Conservation (phyloP, 2,797 vertebrate species). For the Enteromius mattozi region DNA sequence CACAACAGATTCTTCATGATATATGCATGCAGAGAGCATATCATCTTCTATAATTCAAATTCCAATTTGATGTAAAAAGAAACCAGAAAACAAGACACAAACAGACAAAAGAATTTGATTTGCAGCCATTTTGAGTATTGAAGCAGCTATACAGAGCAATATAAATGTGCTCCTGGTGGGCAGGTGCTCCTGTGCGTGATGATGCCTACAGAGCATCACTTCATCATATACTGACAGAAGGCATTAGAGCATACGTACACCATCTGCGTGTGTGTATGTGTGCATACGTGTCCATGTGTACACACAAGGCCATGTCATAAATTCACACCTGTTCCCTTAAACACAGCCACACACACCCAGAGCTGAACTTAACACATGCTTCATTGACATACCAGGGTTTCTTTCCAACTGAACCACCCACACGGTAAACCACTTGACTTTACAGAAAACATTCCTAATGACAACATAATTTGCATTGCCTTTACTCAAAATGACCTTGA, state of each 20-base stretch:
- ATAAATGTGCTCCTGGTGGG: constrained; percentile 64
- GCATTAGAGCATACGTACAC: constrained; percentile 80
- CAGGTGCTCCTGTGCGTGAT: constrained; percentile 73
- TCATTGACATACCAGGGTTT: constrained; percentile 29
- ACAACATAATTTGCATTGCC: too few relatives aligned
- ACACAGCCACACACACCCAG: constrained; percentile 27
- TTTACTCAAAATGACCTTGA: not conserved
- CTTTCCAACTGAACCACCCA: constrained; percentile 22
- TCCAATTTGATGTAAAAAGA: not conserved
- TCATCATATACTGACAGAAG: constrained; percentile 76
- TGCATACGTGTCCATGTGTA: constrained; percentile 57
- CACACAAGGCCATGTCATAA: constrained; percentile 68
- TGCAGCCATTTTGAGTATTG: not conserved
- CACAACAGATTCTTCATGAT: not conserved
- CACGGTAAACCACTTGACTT: constrained; percentile 10
- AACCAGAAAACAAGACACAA: not conserved
- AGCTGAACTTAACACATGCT: constrained; percentile 18
- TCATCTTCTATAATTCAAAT: not conserved
- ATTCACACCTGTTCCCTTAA: constrained; percentile 53
- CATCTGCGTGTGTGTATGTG: constrained; percentile 79
- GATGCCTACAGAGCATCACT: constrained; percentile 68
- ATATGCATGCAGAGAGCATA: not conserved
- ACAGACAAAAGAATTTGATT: not conserved
- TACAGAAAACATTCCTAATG: constrained; percentile 15
- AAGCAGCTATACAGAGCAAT: not conserved